Conservation (phyloP, 2,113 vertebrate species). For the Xenus cinereus region DNA sequence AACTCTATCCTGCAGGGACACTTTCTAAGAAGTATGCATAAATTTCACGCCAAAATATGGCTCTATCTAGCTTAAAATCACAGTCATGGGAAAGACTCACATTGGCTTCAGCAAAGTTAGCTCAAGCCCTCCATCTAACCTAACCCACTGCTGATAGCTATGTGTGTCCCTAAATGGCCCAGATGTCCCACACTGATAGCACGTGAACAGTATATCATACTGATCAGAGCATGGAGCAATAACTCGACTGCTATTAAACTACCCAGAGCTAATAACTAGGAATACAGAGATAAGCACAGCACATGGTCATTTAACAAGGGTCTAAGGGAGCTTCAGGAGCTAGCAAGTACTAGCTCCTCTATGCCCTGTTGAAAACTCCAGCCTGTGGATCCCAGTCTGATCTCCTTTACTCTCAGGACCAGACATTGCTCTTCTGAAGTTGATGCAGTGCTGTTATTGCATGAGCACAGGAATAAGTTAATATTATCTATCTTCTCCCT, state of each 20-base stretch:
- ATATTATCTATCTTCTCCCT: background rate
- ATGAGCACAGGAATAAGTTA: background rate
- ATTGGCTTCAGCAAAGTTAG: background rate
- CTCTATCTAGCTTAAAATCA: slow-evolving; percentile 15
- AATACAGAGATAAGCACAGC: slow-evolving; percentile 2
- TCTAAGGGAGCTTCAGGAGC: background rate
- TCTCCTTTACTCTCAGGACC: background rate
- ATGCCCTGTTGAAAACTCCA: background rate
- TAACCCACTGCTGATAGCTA: background rate
- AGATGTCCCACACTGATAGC: background rate
- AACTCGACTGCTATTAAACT: background rate
- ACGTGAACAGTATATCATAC: background rate
- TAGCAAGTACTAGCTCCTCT: background rate
- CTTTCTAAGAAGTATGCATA: background rate
- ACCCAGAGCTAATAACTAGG: background rate
- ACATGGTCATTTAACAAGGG: background rate
- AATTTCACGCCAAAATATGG: background rate
- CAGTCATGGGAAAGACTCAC: background rate
- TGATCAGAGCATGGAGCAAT: background rate
- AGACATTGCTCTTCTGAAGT: background rate
- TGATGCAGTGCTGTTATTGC: background rate
- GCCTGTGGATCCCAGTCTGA: background rate
- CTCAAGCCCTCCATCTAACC: background rate
- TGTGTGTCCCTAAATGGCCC: background rate
- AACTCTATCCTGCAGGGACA: background rate